phyloP scores from a whole-genome alignment of 2,797 vertebrate genomes.

The Poecile montanus region DNA sequence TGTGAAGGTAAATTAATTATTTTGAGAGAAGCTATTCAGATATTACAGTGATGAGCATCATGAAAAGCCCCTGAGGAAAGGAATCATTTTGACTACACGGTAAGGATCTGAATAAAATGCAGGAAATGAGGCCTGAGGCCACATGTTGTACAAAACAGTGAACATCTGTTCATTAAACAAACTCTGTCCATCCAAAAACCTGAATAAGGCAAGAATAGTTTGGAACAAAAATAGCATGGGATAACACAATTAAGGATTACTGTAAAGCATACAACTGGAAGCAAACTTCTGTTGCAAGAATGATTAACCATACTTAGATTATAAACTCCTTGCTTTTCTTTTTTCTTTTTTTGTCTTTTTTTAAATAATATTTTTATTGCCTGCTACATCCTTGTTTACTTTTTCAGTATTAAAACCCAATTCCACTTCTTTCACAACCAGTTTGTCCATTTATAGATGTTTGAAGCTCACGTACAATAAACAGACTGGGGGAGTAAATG shows the following conservation, averaged over 20 bases:
- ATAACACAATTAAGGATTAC: constrained; percentile 19
- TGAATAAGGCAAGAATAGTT: neutral
- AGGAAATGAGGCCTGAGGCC: constrained; percentile 26
- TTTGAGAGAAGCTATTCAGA: constrained; percentile 23
- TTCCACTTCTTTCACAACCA: neutral
- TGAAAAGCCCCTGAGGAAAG: neutral
- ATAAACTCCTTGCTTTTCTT: neutral
- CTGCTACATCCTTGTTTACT: neutral
- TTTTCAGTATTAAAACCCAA: neutral
- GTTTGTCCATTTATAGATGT: neutral
- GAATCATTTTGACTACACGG: constrained; percentile 10
- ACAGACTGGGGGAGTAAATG: neutral
- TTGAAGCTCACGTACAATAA: neutral
- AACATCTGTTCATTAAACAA: constrained; percentile 60
- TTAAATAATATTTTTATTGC: neutral
- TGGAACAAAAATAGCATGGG: neutral
- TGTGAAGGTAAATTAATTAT: constrained; percentile 49
- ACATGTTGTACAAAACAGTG: neutral
- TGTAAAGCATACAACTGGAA: neutral
- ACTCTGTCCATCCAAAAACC: neutral
- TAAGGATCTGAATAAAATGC: constrained; percentile 6
- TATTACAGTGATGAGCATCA: constrained; percentile 11
- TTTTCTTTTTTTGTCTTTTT: too few species aligned
- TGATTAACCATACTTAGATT: neutral
- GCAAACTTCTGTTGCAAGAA: neutral